These are phyloP conservation scores for Microctonus brassicae DNA, from an alignment of 2,888 invertebrate species.

Conservation along the genomic window DNA sequence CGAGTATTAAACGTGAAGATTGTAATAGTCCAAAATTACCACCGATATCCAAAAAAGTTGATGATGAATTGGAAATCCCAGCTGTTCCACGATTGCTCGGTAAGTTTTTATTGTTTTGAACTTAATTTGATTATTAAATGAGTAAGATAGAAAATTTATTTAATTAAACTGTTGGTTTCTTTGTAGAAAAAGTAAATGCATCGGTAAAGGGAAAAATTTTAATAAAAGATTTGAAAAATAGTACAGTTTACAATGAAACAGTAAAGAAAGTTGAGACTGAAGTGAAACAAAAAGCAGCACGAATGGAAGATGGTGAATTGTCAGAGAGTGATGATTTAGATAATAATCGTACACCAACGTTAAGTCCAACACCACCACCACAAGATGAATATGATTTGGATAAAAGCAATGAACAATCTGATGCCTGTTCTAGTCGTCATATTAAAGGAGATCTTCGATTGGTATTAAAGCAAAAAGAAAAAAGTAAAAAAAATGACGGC, in stretches of 20 bases:
- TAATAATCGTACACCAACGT: conserved; percentile 59
- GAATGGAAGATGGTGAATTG: conserved; percentile 77
- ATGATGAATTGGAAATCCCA: conserved; percentile 68
- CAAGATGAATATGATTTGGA: conserved; percentile 33
- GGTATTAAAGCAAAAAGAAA: conserved; percentile 58
- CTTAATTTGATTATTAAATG: not conserved
- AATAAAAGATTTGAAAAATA: conserved; percentile 79
- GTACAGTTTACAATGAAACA: conserved; percentile 77
- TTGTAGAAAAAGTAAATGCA: conserved; percentile 63
- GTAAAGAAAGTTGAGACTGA: conserved; percentile 77
- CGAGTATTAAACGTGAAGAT: conserved; percentile 1
- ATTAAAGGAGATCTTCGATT: conserved; percentile 59
- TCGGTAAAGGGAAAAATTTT: conserved; percentile 73
- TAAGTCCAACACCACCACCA: conserved; percentile 61
- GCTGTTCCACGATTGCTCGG: conserved; percentile 60
- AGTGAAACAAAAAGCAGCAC: conserved; percentile 74
- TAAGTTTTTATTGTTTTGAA: conserved; percentile 43
- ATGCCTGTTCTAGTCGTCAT: conserved; percentile 45
- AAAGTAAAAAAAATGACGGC: conserved; percentile 53
- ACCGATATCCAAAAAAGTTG: conserved; percentile 66
- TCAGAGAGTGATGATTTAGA: conserved; percentile 63
- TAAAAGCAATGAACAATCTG: conserved; percentile 36
- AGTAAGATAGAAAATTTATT: not conserved
- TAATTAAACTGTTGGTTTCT: not conserved
- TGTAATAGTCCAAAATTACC: conserved; percentile 53